Evolutionary conservation across 1,140 invertebrate species (phyloP).

Genomic region (Drosophila kepulauana): DNA sequence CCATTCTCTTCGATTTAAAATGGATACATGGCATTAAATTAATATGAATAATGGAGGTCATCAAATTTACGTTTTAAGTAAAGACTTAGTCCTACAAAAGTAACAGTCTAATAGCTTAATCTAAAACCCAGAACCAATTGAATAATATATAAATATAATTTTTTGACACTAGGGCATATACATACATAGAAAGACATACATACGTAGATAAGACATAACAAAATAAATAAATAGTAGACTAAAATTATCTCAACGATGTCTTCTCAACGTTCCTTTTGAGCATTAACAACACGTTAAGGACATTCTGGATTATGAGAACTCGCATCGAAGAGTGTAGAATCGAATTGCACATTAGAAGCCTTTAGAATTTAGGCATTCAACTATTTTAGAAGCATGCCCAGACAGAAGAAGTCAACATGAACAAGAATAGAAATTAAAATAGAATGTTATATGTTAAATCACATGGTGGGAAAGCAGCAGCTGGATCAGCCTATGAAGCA

Average conservation of each 20-base stretch:
- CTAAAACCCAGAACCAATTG: constrained; percentile 43
- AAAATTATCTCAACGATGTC: not conserved
- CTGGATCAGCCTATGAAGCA: constrained; percentile 11
- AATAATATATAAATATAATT: constrained; percentile 38
- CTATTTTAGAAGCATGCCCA: constrained; percentile 38
- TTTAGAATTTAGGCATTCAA: constrained; percentile 17
- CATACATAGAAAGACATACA: not conserved
- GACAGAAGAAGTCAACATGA: constrained; percentile 7
- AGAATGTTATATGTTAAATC: constrained; percentile 34
- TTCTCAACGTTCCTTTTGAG: not conserved
- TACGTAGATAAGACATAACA: constrained; percentile 14
- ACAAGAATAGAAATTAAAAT: constrained; percentile 6
- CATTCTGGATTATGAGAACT: not conserved
- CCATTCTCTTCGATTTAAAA: not conserved
- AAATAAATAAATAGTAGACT: not conserved
- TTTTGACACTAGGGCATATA: constrained; percentile 12
- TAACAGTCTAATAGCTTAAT: constrained; percentile 27
- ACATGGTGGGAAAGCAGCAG: constrained; percentile 13
- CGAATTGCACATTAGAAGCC: constrained; percentile 30
- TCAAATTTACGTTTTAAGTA: constrained; percentile 41
- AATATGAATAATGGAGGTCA: constrained; percentile 16
- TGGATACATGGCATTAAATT: not conserved
- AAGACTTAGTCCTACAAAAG: constrained; percentile 33
- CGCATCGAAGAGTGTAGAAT: not conserved
- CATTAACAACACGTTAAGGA: not conserved